These are phyloP conservation scores for Amaurobius ferox DNA, from an alignment of 2,888 invertebrate genomes.

Conservation along the genomic window DNA sequence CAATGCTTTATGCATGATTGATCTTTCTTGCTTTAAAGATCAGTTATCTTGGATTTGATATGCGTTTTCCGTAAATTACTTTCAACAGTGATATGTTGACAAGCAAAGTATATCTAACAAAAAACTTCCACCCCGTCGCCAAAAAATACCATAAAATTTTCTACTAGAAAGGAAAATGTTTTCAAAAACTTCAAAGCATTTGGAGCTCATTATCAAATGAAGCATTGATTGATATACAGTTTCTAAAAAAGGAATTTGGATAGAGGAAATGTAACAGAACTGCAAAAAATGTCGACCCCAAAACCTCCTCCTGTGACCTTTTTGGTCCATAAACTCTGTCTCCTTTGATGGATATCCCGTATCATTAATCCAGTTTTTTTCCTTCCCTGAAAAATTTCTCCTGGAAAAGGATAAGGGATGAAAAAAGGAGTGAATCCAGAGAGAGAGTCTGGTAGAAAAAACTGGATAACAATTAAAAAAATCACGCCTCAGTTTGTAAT, in stretches of 20 bases:
- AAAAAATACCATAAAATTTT: neutral
- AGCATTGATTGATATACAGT: conserved; percentile 62
- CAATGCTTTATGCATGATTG: too few species aligned
- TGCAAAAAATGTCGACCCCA: conserved; percentile 15
- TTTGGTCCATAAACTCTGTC: conserved; percentile 71
- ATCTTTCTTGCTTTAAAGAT: too few species aligned
- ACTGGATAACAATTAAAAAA: conserved; percentile 70
- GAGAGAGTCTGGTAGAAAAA: conserved; percentile 37
- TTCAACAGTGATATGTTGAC: neutral
- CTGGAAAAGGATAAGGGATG: conserved; percentile 18
- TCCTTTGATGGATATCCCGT: conserved; percentile 66
- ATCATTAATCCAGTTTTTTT: conserved; percentile 68
- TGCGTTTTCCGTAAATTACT: too few species aligned
- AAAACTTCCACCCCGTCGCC: neutral
- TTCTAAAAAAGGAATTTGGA: too few species aligned
- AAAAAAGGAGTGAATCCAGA: neutral
- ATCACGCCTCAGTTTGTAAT: conserved; percentile 72
- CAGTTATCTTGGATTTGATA: too few species aligned
- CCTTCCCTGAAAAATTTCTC: conserved; percentile 43
- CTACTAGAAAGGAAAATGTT: neutral
- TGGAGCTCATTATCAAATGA: conserved; percentile 50
- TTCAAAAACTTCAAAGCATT: neutral
- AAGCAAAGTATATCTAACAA: neutral
- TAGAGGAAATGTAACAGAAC: conserved; percentile 43
- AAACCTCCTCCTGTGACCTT: conserved; percentile 50